Evolutionary conservation across 2,888 invertebrate species (phyloP).

Genomic region (Agriopis marginaria): DNA sequence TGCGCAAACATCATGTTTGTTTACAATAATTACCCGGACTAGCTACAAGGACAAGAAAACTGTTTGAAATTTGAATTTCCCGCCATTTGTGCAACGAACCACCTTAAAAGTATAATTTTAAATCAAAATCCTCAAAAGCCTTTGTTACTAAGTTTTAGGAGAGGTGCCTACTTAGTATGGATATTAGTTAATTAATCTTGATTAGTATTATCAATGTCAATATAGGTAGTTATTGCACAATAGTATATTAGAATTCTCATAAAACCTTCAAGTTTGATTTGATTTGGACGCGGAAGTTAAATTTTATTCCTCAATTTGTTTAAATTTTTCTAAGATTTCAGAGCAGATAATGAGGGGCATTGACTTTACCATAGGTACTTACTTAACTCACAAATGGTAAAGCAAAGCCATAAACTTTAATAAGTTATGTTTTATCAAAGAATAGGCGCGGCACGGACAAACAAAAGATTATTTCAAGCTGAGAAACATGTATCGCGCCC

Average conservation of each 20-base stretch:
- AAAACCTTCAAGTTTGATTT: conserved; percentile 50
- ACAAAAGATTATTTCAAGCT: conserved; percentile 74
- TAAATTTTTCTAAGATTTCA: background rate
- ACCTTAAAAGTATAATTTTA: too few species aligned
- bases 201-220: background rate
- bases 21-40: too few species aligned
- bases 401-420: conserved; percentile 2
- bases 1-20: too few species aligned
- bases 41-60: too few species aligned
- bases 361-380: background rate
- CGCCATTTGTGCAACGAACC: too few species aligned
- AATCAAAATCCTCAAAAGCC: too few species aligned
- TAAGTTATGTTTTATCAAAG: conserved; percentile 32
- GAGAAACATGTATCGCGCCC: conserved; percentile 78
- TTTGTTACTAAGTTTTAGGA: too few species aligned
- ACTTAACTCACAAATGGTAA: conserved; percentile 1
- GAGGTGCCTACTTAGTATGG: too few species aligned
- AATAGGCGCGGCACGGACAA: conserved; percentile 55
- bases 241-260: background rate
- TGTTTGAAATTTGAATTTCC: too few species aligned
- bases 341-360: background rate
- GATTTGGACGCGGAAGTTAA: conserved; percentile 33
- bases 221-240: conserved; percentile 9
- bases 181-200: background rate
- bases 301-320: background rate